Conservation (phyloP, 2,888 invertebrate genomes). For the Pachymerium ferrugineum region DNA sequence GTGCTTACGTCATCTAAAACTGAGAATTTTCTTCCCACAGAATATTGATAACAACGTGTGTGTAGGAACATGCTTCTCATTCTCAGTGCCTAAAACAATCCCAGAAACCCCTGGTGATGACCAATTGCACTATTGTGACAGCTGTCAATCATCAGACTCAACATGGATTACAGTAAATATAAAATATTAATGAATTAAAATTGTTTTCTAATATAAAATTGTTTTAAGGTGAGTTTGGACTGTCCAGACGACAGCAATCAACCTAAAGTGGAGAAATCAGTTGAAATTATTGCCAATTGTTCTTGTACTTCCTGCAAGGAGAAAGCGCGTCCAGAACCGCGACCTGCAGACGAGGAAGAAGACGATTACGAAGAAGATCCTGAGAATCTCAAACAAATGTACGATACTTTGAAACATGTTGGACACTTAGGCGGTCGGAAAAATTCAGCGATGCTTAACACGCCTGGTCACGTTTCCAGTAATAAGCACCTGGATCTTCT, state of each 20-base stretch:
- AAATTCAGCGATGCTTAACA: not conserved
- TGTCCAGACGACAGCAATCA: conserved; percentile 51
- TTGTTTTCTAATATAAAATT: not conserved
- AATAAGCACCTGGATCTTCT: conserved; percentile 21
- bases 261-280: conserved; percentile 42
- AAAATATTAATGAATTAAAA: not conserved
- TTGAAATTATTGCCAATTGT: conserved; percentile 62
- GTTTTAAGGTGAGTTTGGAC: conserved; percentile 55
- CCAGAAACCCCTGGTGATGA: conserved; percentile 62
- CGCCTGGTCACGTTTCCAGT: not conserved
- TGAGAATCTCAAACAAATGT: conserved; percentile 30
- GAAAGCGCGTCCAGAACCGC: conserved; percentile 1
- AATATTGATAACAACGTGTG: conserved; percentile 66
- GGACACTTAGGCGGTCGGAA: not conserved
- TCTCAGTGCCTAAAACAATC: conserved; percentile 62
- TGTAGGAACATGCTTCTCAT: conserved; percentile 65
- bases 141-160: conserved; percentile 60
- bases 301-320: conserved; percentile 57
- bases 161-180: conserved; percentile 59
- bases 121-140: conserved; percentile 62
- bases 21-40: conserved; percentile 29
- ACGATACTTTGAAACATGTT: conserved; percentile 44
- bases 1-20: too few species aligned
- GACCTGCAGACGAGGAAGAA: conserved; percentile 11
- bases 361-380: conserved; percentile 29